Percentiles rank a stretch among this genome's conserved stretches.
These are phyloP conservation scores for Myopa tessellatipennis DNA, from an alignment of 2,888 invertebrate species.

Conservation along the genomic window DNA sequence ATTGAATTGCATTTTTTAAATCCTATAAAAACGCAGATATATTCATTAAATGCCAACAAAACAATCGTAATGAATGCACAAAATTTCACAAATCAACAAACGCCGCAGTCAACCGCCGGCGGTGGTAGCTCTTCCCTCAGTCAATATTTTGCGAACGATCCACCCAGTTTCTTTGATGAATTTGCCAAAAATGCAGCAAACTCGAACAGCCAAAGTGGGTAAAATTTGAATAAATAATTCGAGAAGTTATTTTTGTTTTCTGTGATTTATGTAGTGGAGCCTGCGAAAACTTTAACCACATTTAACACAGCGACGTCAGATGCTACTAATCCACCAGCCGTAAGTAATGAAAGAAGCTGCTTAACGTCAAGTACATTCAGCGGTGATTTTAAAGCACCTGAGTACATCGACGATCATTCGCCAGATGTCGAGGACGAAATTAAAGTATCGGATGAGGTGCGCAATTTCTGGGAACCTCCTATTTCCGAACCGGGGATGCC, in stretches of 20 bases:
- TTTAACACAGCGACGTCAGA: neutral
- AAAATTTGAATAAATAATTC: neutral
- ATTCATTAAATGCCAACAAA: no score
- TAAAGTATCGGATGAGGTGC: conserved; percentile 63
- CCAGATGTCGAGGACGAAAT: conserved; percentile 59
- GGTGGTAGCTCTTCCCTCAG: conserved; percentile 54
- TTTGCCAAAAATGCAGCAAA: conserved; percentile 49
- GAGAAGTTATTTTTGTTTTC: neutral
- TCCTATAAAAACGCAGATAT: no score
- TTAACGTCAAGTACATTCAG: conserved; percentile 59
- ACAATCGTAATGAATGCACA: neutral
- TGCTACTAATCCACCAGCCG: conserved; percentile 13
- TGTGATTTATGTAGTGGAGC: no score
- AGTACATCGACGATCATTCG: conserved; percentile 61
- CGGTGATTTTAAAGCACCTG: conserved; percentile 62
- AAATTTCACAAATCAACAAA: conserved; percentile 5
- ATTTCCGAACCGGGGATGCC: conserved; percentile 72
- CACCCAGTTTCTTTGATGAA: conserved; percentile 68
- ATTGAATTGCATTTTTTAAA: no score
- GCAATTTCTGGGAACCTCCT: conserved; percentile 64
- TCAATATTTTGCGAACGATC: conserved; percentile 68
- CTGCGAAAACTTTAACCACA: no score
- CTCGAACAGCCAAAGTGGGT: neutral
- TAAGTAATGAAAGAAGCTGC: conserved; percentile 24
- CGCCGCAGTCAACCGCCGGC: neutral